Evolutionary conservation across 2,888 invertebrate genomes (phyloP).

Genomic region (Hyles lineata): DNA sequence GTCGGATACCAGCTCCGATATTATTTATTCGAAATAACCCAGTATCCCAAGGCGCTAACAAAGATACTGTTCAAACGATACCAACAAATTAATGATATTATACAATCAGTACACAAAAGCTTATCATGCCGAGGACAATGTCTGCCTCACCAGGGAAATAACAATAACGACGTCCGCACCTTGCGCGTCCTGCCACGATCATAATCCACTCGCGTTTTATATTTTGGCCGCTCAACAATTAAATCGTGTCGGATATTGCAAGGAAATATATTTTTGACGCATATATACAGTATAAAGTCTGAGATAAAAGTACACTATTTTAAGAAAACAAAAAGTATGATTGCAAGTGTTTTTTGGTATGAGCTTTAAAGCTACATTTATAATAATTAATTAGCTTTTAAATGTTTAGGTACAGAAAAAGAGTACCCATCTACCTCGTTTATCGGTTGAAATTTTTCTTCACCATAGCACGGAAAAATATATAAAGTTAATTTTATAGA

Average conservation of each 20-base stretch:
- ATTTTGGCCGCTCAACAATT: background rate
- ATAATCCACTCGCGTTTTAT: constrained; percentile 23
- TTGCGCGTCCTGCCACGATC: constrained; percentile 22
- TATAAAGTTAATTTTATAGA: too few relatives aligned
- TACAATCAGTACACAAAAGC: constrained; percentile 9
- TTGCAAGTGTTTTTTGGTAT: too few relatives aligned
- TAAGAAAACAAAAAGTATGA: too few relatives aligned
- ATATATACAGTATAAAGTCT: background rate
- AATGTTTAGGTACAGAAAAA: too few relatives aligned
- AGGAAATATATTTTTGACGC: background rate
- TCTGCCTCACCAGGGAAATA: constrained; percentile 42
- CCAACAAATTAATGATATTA: background rate
- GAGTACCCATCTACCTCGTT: too few relatives aligned
- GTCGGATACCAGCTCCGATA: too few relatives aligned
- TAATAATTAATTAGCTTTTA: too few relatives aligned
- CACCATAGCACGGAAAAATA: too few relatives aligned
- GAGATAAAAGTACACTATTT: too few relatives aligned
- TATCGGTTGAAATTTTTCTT: too few relatives aligned
- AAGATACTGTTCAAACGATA: background rate
- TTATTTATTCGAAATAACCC: too few relatives aligned
- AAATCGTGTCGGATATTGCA: background rate
- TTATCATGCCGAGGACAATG: background rate
- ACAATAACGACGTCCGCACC: constrained; percentile 42
- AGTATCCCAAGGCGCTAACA: background rate
- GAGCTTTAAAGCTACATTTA: too few relatives aligned